Evolutionary conservation across 2,888 invertebrate genomes (phyloP), one percentile per base, ranked within the genome.

Genomic region (Plutella xylostella): DNA sequence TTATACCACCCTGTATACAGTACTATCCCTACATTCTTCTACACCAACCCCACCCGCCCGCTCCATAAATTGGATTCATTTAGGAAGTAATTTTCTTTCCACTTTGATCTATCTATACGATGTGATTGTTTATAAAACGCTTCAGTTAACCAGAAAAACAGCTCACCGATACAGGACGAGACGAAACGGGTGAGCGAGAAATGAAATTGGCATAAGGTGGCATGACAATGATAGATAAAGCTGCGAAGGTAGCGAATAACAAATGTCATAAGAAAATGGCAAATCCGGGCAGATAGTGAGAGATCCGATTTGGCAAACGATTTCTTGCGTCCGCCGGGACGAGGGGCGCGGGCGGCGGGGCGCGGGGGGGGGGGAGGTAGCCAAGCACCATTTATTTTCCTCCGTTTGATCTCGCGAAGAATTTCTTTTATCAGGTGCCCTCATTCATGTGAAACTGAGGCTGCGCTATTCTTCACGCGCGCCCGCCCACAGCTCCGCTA

Each of bases 311-410:
- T 56, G 47, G 42, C 48, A 47, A 47, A 28, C 37, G 34, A 47
- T 46, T 48, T 43, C 45, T 46, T 46, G 43, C 46, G 12, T n/a
- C 17, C 6, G 37, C 15, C 11, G 33, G 12, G 14, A n/a, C n/a
- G n/a, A n/a, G 4, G 28, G 14, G 42, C 1, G 20, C 14, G 15
- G 50, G 55, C 48, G 54, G 55, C 48, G 56, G 52, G 52, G 52
- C 53, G 48, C 45, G 53, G 50, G 58, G n/a, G n/a, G n/a, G n/a
- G n/a, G n/a, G n/a, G n/a, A n/a, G n/a, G n/a, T n/a, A n/a, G n/a
- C n/a, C n/a, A n/a, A n/a, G n/a, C n/a, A n/a, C 64, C 65, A 68
- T 72, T 69, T 70, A 65, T 72, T 68, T 64, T 53, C 61, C 58
- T 55, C 56, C 57, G 63, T 68, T 66, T 66, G 68, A 66, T 71